Evolutionary conservation across 1,140 invertebrate genomes (phyloP), one percentile per base, ranked within the genome.

Genomic region (Alviniconcha marisindica): DNA sequence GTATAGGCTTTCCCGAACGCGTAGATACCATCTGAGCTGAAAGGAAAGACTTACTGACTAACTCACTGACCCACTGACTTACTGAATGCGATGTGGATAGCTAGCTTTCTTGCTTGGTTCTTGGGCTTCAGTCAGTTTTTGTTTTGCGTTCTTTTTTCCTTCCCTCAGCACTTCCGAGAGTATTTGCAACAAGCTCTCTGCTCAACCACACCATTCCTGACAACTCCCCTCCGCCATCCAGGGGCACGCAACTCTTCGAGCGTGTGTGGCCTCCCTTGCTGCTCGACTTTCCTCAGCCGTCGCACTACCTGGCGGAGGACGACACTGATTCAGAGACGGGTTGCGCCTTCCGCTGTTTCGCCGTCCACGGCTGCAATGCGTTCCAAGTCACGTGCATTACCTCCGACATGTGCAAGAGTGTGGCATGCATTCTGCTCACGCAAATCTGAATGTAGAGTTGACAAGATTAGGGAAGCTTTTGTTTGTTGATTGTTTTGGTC

Each of bases 211-310:
- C 81, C 1, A 48, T 76, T 15, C 71, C 73, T 5, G 3, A 36
- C 31, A 44, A 42, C 54, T 12, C 44, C 4, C 51, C 31, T 2
- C 48, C 51, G 15, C 24, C 71, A 7, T 15, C 71, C 33, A 60
- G 78, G 36, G 73, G 44, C n/a, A 73, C 81, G 15, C 69, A 82
- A 60, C 54, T 82, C 51, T 82, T 76, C 54, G 81, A 82, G n/a
- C 71, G 81, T 0, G 81, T 82, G 54, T 82, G 81, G 81, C 81
- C 81, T 38, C 81, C 81, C 71, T 36, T 54, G 51, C 81, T 82
- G 0, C 38, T 44, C 1, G 54, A 14, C 2, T 60, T 74, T 36
- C 81, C 73, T 14, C 4, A 36, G 31, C 33, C 36, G 0, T 31
- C 69, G 28, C 38, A 82, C 51, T 76, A 82, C 42, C 28, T 82